Conservation (phyloP, 2,113 vertebrate species). For the Saguinus imperator region DNA sequence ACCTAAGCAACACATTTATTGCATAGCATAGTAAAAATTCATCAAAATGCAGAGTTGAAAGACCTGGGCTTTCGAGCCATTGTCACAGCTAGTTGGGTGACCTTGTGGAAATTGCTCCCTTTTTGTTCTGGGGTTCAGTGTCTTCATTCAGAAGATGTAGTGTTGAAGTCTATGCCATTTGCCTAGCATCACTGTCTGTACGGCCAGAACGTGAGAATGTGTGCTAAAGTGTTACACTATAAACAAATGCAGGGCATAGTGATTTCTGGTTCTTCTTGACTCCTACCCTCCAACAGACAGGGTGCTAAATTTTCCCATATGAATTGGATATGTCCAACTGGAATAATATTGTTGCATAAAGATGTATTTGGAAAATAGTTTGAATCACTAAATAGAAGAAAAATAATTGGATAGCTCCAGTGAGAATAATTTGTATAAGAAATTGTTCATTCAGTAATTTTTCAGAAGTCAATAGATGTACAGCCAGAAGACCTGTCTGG, state of each 20-base stretch:
- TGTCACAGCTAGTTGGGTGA: neutral
- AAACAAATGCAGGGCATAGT: neutral
- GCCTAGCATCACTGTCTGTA: neutral
- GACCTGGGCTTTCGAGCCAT: neutral
- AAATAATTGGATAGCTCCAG: neutral
- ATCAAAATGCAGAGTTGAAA: neutral
- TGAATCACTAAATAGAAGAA: neutral
- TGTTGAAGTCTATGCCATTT: neutral
- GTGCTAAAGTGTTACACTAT: neutral
- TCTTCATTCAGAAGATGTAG: neutral
- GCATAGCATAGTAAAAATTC: neutral
- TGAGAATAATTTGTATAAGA: slow-evolving; percentile 8
- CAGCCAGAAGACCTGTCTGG: neutral
- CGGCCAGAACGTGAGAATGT: neutral
- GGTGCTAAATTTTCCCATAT: neutral
- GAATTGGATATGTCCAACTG: neutral
- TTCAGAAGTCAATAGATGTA: neutral
- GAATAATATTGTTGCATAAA: neutral
- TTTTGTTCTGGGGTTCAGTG: neutral
- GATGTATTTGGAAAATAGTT: neutral
- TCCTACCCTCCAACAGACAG: neutral
- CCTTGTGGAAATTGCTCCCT: neutral
- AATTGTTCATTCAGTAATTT: neutral
- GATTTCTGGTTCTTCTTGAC: neutral
- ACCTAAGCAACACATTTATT: neutral